Evolutionary conservation across 2,797 vertebrate species (phyloP).

Genomic region (Tadarida brasiliensis): DNA sequence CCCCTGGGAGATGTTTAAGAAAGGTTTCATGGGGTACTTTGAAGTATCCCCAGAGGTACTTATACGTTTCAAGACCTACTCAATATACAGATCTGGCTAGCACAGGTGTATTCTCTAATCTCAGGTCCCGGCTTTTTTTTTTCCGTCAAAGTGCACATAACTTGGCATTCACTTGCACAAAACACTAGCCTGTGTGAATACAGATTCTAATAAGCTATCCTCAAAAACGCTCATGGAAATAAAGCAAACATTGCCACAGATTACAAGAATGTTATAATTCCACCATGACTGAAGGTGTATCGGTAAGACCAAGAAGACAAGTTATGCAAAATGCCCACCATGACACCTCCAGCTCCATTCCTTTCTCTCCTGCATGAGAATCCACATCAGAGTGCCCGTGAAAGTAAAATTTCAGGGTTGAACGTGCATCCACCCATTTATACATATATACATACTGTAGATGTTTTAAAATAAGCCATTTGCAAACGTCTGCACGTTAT

Average conservation of each 20-base stretch:
- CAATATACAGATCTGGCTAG: background rate
- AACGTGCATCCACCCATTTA: background rate
- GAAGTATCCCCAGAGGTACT: background rate
- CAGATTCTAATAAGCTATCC: background rate
- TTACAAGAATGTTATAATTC: background rate
- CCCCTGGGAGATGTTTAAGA: background rate
- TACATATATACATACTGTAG: background rate
- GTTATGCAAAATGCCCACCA: background rate
- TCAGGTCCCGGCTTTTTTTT: background rate
- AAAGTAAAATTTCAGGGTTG: background rate
- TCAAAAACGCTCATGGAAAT: conserved; percentile 11
- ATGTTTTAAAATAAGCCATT: conserved; percentile 35
- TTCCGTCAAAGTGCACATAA: background rate
- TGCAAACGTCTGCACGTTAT: conserved; percentile 17
- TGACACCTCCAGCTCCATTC: fast-evolving
- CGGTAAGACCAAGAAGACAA: background rate
- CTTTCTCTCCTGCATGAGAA: background rate
- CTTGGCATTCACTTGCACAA: background rate
- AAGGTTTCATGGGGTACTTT: background rate
- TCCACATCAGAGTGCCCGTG: background rate
- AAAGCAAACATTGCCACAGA: background rate
- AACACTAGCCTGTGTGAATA: background rate
- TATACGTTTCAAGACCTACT: background rate
- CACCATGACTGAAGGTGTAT: background rate
- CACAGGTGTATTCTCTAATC: background rate